Evolutionary conservation across 2,888 invertebrate species (phyloP).

Genomic region (Melangyna quadrimaculata): DNA sequence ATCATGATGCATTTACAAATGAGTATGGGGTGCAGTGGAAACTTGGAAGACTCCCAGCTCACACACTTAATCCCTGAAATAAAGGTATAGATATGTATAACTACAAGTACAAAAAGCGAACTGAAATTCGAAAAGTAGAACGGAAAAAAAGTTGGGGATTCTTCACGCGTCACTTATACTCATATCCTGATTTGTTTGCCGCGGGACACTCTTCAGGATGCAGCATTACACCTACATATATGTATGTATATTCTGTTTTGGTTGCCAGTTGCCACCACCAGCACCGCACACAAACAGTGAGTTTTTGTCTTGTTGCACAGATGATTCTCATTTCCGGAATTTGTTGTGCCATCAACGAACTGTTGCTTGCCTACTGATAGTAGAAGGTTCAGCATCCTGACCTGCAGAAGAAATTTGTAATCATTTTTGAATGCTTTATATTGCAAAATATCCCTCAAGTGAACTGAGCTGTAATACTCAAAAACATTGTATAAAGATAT

Average conservation of each 20-base stretch:
- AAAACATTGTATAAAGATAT: background rate
- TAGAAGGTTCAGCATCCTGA: slow-evolving; percentile 25
- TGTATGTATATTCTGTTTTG: background rate
- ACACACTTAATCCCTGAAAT: background rate
- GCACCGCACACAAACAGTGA: background rate
- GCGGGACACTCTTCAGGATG: slow-evolving; percentile 40
- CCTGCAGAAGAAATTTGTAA: slow-evolving; percentile 20
- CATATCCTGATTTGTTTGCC: slow-evolving; percentile 71
- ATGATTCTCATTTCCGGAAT: slow-evolving; percentile 63
- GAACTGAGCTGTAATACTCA: background rate
- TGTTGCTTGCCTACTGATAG: slow-evolving; percentile 34
- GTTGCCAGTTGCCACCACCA: background rate
- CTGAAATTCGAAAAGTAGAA: slow-evolving; percentile 8
- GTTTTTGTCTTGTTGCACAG: slow-evolving; percentile 10
- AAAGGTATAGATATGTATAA: background rate
- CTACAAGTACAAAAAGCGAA: background rate
- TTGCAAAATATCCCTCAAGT: background rate
- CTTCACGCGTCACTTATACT: slow-evolving; percentile 68
- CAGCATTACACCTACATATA: background rate
- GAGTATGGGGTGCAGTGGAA: slow-evolving; percentile 51
- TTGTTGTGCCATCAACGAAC: slow-evolving; percentile 52
- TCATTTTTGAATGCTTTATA: slow-evolving; percentile 48
- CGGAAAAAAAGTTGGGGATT: slow-evolving; percentile 49
- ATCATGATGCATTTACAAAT: slow-evolving; percentile 67
- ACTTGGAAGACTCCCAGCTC: background rate